Percentiles rank a stretch among this genome's conserved stretches.
Conservation (phyloP, 2,888 invertebrate genomes). For the Tribolium freemani region DNA sequence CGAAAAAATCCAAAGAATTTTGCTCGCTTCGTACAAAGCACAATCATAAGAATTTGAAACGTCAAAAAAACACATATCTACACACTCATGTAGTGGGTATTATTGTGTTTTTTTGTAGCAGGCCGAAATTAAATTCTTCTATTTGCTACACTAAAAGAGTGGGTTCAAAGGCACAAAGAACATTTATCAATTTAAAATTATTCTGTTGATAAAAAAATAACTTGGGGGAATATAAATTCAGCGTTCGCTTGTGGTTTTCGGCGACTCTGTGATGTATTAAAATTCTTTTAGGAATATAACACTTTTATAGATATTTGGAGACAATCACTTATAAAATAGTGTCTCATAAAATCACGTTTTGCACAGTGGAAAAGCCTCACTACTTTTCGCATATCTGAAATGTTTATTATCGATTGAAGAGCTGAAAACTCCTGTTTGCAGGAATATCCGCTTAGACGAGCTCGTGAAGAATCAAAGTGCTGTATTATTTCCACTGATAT, state of each 20-base stretch:
- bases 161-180: not conserved
- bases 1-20: not conserved
- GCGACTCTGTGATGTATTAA: slow-evolving; percentile 10
- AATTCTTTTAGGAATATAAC: not conserved
- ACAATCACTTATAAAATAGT: too few species aligned
- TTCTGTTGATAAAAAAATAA: slow-evolving; percentile 21
- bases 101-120: not conserved
- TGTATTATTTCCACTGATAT: slow-evolving; percentile 2
- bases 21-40: too few species aligned
- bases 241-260: slow-evolving; percentile 5
- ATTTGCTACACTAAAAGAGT: not conserved
- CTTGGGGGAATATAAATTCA: slow-evolving; percentile 9
- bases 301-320: not conserved
- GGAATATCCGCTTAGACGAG: not conserved
- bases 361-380: too few species aligned
- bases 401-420: not conserved
- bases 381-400: not conserved
- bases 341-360: too few species aligned
- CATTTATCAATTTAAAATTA: slow-evolving; percentile 23
- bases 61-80: too few species aligned
- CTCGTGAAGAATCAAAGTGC: not conserved
- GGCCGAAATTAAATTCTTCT: not conserved
- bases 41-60: not conserved
- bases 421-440: not conserved
- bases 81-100: too few species aligned